Evolutionary conservation across 1,140 invertebrate species (phyloP).

Genomic region (Steinernema khuongi): DNA sequence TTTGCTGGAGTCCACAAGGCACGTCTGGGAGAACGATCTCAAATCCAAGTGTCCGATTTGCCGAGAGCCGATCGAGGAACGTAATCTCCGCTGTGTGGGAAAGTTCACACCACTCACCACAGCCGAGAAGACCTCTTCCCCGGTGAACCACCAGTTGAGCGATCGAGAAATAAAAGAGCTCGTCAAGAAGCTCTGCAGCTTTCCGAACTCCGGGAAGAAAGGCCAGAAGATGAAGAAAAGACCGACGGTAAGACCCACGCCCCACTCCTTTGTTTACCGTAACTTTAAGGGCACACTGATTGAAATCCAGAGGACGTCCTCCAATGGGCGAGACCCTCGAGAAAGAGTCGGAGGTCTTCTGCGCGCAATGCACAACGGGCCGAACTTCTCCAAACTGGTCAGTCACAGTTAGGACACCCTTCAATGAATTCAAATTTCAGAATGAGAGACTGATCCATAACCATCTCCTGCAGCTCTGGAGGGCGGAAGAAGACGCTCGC

Average conservation of each 20-base stretch:
- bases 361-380: not conserved
- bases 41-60: not conserved
- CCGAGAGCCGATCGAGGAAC: not conserved
- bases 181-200: too few relatives aligned
- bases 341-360: too few relatives aligned
- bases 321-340: too few relatives aligned
- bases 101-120: not conserved
- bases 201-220: too few relatives aligned
- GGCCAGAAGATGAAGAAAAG: too few relatives aligned
- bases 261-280: too few relatives aligned
- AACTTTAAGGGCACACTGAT: too few relatives aligned
- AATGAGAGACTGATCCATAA: not conserved
- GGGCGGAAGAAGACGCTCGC: not conserved
- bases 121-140: too few relatives aligned
- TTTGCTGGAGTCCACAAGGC: not conserved
- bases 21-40: conserved; percentile 1
- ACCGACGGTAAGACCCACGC: too few relatives aligned
- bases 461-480: not conserved
- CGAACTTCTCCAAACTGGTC: not conserved
- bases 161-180: too few relatives aligned
- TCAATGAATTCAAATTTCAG: not conserved
- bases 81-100: not conserved
- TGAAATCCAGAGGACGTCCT: too few relatives aligned
- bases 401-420: not conserved
- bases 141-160: too few relatives aligned